Evolutionary conservation across 1,140 invertebrate species (phyloP), one percentile per base, ranked within the genome.

Genomic region (Drosophila virilis): DNA sequence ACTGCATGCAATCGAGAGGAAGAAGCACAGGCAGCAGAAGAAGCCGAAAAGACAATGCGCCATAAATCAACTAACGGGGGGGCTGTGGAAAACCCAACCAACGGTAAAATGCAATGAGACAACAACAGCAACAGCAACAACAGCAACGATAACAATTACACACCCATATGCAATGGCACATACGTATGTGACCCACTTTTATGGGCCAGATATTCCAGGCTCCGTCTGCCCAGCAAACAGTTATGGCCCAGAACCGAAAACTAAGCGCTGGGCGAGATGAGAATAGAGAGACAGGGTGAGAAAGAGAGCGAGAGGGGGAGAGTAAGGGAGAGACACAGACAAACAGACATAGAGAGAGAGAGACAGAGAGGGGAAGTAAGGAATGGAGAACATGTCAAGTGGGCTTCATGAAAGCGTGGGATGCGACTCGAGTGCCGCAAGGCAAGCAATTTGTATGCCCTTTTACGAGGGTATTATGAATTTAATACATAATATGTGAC

Each of bases 141-240:
- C 43, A 45, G 48, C 32, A 55, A 38, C 28, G 37, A 45, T 58
- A 74, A 78, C 72, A 50, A 57, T 74, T 60, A 75, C 64, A 78
- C 60, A 45, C 57, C 40, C n/a, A n/a, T 65, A 78, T 78, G 65
- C 48, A 60, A 64, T 57, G 17, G 51, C 15, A 57, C 15, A 57
- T 42, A 42, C 54, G 43, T 33, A 32, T 46, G 57, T 74, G 80
- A 82, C 80, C 83, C 66, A 82, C 60, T 79, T 82, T 79, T 75
- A 50, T 35, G 67, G 67, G 33, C 40, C 6, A 12, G 9, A 40
- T 45, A 37, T 37, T 64, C 28, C 64, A 45, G 70, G 54, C 55
- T 57, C 35, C 68, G 38, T 28, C 42, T 32, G 28, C 54, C 40
- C 66, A 37, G 52, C 57, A 15, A 48, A 48, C 52, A 43, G 62